A percentile compares a stretch with the other conserved stretches of the same genome.
Evolutionary conservation across 2,888 invertebrate species (phyloP).

Genomic region (Melipona beecheii): DNA sequence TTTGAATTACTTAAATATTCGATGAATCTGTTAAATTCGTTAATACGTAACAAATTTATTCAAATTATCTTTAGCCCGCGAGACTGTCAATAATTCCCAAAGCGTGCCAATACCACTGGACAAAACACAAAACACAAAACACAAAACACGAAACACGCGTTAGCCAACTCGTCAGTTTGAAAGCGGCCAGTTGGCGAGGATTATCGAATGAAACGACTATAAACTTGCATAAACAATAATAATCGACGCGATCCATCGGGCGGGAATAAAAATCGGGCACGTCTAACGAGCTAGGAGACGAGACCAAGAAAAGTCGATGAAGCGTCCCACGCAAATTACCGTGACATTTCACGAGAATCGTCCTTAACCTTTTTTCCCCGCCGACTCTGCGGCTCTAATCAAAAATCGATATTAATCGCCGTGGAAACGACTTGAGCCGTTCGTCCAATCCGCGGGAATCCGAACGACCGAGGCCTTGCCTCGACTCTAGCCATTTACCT

Average conservation of each 20-base stretch:
- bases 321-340: slow-evolving; percentile 34
- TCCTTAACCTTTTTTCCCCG: slow-evolving; percentile 38
- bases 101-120: too few relatives aligned
- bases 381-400: slow-evolving; percentile 14
- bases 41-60: too few relatives aligned
- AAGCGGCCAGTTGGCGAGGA: neutral
- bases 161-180: neutral
- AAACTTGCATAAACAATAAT: slow-evolving; percentile 4
- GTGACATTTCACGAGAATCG: slow-evolving; percentile 35
- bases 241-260: neutral
- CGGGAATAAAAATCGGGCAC: neutral
- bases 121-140: too few relatives aligned
- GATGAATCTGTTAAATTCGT: too few relatives aligned
- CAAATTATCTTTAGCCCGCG: too few relatives aligned
- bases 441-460: slow-evolving; percentile 9
- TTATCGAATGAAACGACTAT: neutral
- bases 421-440: slow-evolving; percentile 8
- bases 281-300: neutral
- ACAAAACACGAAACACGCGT: neutral
- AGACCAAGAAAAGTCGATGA: slow-evolving; percentile 18
- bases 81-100: too few relatives aligned
- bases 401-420: slow-evolving; percentile 47
- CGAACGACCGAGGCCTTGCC: slow-evolving; percentile 20
- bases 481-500: slow-evolving; percentile 37
- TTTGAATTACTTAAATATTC: too few relatives aligned